Conservation (phyloP, 2,113 vertebrate species). For the Xenotilapia longispinis region DNA sequence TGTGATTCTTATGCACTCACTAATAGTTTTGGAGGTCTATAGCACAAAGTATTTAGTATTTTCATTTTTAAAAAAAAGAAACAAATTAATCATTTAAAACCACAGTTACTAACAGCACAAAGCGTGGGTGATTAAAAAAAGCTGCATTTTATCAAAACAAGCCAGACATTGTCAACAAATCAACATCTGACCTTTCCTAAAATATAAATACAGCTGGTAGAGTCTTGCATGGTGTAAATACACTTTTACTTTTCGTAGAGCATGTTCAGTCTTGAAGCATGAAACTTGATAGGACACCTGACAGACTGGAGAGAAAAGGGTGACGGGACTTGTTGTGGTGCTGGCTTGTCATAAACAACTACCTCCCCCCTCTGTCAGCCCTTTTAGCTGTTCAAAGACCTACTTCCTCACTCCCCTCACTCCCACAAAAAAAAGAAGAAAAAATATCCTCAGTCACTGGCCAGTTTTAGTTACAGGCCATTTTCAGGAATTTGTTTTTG, state of each 20-base stretch:
- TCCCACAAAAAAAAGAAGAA: background rate
- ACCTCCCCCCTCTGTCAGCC: background rate
- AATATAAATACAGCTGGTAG: background rate
- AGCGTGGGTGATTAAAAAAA: background rate
- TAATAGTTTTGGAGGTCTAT: background rate
- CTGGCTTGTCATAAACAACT: constrained; percentile 57
- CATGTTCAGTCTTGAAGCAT: constrained; percentile 35
- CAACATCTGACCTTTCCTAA: background rate
- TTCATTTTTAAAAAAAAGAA: background rate
- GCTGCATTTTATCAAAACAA: background rate
- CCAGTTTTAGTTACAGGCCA: constrained; percentile 25
- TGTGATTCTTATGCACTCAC: background rate
- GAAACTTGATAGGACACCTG: constrained; percentile 33
- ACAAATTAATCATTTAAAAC: background rate
- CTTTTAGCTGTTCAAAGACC: background rate
- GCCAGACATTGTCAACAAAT: background rate
- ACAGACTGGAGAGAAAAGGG: constrained; percentile 5
- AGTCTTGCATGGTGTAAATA: background rate
- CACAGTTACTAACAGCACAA: background rate
- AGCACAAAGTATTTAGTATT: background rate
- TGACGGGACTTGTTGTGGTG: constrained; percentile 31
- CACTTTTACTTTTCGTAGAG: background rate
- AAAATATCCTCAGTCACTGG: constrained; percentile 30
- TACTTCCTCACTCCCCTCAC: constrained; percentile 24
- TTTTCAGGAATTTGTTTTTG: constrained; percentile 77